Percentiles rank a stretch among this genome's conserved stretches.
phyloP scores from a whole-genome alignment of 2,888 invertebrate genomes.

The Tromatobia lineatoria region DNA sequence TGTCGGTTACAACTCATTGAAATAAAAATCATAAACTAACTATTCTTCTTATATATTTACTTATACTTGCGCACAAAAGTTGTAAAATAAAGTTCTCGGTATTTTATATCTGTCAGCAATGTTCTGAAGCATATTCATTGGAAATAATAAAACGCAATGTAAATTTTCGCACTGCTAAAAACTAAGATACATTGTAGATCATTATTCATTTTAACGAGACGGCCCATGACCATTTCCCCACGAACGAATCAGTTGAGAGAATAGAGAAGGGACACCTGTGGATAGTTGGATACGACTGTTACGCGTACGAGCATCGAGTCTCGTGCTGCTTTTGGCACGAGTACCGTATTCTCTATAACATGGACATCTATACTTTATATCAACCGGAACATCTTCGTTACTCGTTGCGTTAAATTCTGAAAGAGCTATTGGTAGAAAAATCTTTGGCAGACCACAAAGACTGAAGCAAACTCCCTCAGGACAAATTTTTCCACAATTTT shows the following conservation, averaged over 20 bases:
- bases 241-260: conserved; percentile 53
- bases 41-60: background rate
- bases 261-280: conserved; percentile 62
- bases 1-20: background rate
- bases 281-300: conserved; percentile 58
- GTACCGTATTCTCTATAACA: conserved; percentile 33
- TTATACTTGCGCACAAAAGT: background rate
- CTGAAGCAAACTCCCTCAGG: background rate
- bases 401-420: background rate
- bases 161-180: background rate
- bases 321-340: conserved; percentile 39
- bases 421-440: background rate
- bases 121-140: background rate
- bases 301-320: conserved; percentile 31
- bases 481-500: conserved; percentile 36
- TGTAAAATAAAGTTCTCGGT: background rate
- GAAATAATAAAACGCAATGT: conserved; percentile 3
- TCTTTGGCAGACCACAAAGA: background rate
- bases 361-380: conserved; percentile 7
- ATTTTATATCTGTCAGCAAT: background rate
- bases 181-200: conserved; percentile 15
- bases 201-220: conserved; percentile 50
- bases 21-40: background rate
- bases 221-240: conserved; percentile 48
- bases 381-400: background rate